A percentile compares a stretch with the other conserved stretches of the same genome.
Conservation (phyloP, 2,888 invertebrate species). For the Drosophila nigritarsus region DNA sequence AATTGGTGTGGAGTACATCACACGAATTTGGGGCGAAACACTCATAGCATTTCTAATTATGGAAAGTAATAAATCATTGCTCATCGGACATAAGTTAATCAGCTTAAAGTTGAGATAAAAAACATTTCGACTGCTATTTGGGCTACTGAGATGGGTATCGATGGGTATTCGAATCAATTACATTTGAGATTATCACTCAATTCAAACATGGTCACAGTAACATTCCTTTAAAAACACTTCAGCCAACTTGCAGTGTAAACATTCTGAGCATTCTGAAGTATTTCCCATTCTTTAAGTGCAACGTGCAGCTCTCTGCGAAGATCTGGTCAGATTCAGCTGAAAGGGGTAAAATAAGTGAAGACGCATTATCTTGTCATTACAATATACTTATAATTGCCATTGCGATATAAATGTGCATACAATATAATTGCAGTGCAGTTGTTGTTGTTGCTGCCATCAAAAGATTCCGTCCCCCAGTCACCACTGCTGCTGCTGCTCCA, state of each 20-base stretch:
- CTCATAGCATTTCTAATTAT: neutral
- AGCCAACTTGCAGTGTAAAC: neutral
- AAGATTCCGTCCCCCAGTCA: neutral
- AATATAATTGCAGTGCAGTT: slow-evolving; percentile 35
- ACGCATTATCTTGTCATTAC: slow-evolving; percentile 46
- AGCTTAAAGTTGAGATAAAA: neutral
- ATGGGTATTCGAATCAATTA: neutral
- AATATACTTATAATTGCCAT: slow-evolving; percentile 30
- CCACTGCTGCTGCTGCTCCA: slow-evolving; percentile 31
- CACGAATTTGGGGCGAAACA: slow-evolving; percentile 13
- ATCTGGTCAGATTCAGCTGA: neutral
- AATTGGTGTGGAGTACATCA: slow-evolving; percentile 15
- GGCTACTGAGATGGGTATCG: neutral
- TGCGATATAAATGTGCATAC: slow-evolving; percentile 20
- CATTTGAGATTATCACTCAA: neutral
- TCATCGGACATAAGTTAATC: neutral
- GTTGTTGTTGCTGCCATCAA: slow-evolving; percentile 6
- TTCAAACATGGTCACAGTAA: neutral
- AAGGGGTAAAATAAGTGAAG: slow-evolving; percentile 9
- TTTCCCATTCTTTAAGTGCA: slow-evolving; percentile 2
- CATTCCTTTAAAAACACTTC: neutral
- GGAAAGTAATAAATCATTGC: neutral
- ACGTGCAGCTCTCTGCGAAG: neutral
- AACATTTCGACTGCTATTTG: neutral
- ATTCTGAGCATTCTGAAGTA: neutral